Percentiles rank a stretch among this genome's conserved stretches.
phyloP scores from a whole-genome alignment of 2,113 vertebrate genomes.

The Procavia capensis region DNA sequence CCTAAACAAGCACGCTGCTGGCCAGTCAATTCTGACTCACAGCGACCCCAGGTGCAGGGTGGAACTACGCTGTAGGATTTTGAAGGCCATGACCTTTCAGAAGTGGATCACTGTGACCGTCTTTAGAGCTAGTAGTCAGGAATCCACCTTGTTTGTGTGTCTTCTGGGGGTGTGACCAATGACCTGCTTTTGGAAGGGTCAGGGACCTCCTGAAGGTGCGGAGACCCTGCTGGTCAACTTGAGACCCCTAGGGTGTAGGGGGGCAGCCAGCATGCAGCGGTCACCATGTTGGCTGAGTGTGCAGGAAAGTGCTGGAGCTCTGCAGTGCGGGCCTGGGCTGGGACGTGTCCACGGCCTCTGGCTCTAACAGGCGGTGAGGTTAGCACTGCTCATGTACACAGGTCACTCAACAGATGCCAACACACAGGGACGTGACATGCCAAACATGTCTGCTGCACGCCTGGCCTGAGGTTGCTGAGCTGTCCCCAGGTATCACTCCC shows the following conservation, averaged over 20 bases:
- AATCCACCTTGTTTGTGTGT: neutral
- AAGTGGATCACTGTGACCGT: too few species aligned
- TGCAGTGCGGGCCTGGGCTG: rapidly evolving
- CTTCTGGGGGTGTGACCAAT: neutral
- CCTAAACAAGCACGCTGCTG: neutral
- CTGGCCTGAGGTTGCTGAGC: neutral
- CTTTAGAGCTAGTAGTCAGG: neutral
- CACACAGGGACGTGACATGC: rapidly evolving
- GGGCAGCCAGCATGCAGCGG: rapidly evolving
- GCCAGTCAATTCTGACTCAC: too few species aligned
- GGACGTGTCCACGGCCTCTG: neutral
- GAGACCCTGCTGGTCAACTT: neutral
- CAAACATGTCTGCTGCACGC: neutral
- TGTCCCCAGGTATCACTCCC: neutral
- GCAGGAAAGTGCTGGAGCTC: neutral
- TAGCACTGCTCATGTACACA: rapidly evolving
- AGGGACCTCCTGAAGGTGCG: neutral
- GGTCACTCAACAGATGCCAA: neutral
- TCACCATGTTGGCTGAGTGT: rapidly evolving
- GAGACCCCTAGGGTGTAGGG: neutral
- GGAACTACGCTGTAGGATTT: neutral
- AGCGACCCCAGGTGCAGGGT: neutral
- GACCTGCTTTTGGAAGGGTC: neutral
- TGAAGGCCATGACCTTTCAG: neutral
- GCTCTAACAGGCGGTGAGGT: neutral